Conservation (phyloP, 2,797 vertebrate genomes). For the Lepus townsendii region DNA sequence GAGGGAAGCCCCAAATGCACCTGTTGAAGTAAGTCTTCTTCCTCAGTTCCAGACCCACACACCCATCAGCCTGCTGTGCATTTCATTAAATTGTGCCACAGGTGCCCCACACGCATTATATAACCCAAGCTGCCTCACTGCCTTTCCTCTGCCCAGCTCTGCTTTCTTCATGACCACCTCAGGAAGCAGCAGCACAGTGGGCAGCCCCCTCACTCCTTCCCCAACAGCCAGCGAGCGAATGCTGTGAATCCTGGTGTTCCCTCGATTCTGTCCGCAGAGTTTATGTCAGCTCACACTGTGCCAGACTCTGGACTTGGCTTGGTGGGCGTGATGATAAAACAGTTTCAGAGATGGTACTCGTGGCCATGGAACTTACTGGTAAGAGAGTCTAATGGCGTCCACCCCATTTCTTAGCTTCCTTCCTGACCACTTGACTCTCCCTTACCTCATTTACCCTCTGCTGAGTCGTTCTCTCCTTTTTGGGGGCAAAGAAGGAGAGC, state of each 20-base stretch:
- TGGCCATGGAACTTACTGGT: background rate
- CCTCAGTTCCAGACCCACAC: background rate
- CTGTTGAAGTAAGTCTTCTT: background rate
- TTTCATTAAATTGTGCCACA: background rate
- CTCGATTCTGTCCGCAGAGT: background rate
- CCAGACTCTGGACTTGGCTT: background rate
- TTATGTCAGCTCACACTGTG: background rate
- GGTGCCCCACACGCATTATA: background rate
- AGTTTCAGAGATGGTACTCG: background rate
- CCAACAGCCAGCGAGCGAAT: background rate
- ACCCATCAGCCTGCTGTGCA: background rate
- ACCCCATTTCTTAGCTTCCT: background rate
- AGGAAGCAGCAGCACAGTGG: background rate
- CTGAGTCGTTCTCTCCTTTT: background rate
- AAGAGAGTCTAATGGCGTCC: background rate
- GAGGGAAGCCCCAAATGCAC: background rate
- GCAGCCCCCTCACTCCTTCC: background rate
- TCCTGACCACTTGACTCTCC: background rate
- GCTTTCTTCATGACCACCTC: background rate
- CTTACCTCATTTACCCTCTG: background rate
- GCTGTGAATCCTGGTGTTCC: background rate
- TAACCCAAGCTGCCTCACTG: background rate
- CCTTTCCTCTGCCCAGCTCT: background rate
- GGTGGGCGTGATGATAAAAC: background rate
- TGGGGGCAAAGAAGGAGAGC: background rate